Base-by-base conservation (phyloP, 2,113 vertebrate species). In the Entomyzon cyanotis region DNA sequence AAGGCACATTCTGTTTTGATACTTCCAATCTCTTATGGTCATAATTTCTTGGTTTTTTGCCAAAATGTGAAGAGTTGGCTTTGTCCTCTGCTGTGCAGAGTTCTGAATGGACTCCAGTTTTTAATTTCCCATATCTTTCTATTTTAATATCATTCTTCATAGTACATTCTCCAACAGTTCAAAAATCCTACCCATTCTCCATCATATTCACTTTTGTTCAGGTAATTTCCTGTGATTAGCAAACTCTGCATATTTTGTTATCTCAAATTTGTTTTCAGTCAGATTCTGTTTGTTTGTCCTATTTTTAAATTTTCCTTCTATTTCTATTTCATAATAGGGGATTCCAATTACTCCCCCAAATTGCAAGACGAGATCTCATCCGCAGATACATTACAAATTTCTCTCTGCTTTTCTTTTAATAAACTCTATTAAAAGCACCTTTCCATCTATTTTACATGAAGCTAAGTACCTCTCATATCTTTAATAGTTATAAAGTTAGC, bases 371-470 rank as follows among this genome's bases (percentile, higher is more conserved):
- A 85, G n/a, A 56, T 58, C 33, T 79, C 41, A 80, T 77, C 52
- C 67, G 53, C 15, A 93, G 33, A 83, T 65, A 11, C 25, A 69
- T 88, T 94, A 60, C 11, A 73, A 60, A 86, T 89, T 67, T 76
- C 31, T 68, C 33, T 67, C 65, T 81, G 28, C 18, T 91, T 93
- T 90, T 91, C 67, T 90, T 87, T 79, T 93, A 93, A 90, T 76
- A 88, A 94, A 90, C 58, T 60, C 62, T 83, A 82, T 90, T 93
- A 94, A 92, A 93, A 95, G 30, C 37, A 83, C 68, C 24, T 88
- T 94, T 88, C 62, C 53, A 87, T 93, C 68, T 87, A 47, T 86
- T 93, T 95, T 90, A n/a, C 35, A 71, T 76, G 24, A 95, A 92
- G 30, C 37, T 33, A 64, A 70, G 56, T 71, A 73, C 41, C 80